phyloP scores from a whole-genome alignment of 2,113 vertebrate species.

The Rhinogobius similis region DNA sequence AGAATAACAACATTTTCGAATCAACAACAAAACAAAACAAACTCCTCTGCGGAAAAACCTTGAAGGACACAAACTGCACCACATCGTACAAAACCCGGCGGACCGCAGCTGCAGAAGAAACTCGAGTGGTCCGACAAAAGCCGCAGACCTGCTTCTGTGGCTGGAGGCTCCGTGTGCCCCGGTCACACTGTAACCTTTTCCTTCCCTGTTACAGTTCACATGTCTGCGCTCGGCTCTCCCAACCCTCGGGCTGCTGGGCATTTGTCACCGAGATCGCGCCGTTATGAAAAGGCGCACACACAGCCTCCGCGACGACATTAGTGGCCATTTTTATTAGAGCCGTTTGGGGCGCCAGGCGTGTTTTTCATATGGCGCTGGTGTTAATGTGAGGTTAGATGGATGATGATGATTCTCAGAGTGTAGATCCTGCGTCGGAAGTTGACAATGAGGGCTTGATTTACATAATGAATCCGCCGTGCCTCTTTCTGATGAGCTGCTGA shows the following conservation, averaged over 20 bases:
- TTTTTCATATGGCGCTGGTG: constrained; percentile 52
- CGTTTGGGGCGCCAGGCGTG: constrained; percentile 46
- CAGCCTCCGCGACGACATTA: constrained; percentile 40
- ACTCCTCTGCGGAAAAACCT: neutral
- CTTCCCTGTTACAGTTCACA: constrained; percentile 51
- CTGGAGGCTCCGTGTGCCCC: constrained; percentile 54
- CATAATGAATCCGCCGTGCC: constrained; percentile 64
- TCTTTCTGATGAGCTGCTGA: constrained; percentile 63
- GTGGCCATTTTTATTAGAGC: constrained; percentile 54
- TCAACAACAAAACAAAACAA: neutral
- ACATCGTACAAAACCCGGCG: constrained; percentile 19
- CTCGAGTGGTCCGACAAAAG: constrained; percentile 41
- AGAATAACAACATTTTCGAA: neutral
- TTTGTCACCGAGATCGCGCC: constrained; percentile 40
- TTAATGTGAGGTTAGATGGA: constrained; percentile 70
- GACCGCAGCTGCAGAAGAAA: constrained; percentile 24
- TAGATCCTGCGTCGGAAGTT: constrained; percentile 51
- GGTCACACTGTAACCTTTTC: constrained; percentile 62
- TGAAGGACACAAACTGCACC: neutral
- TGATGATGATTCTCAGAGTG: constrained; percentile 48
- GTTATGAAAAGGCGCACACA: constrained; percentile 37
- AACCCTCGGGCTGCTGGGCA: constrained; percentile 37
- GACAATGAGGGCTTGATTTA: constrained; percentile 65
- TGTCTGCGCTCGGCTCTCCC: constrained; percentile 25
- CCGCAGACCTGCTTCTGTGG: constrained; percentile 30